Percentiles rank a stretch among this genome's conserved stretches.
Evolutionary conservation across 2,888 invertebrate species (phyloP).

Genomic region (Sphaerophoria taeniata): DNA sequence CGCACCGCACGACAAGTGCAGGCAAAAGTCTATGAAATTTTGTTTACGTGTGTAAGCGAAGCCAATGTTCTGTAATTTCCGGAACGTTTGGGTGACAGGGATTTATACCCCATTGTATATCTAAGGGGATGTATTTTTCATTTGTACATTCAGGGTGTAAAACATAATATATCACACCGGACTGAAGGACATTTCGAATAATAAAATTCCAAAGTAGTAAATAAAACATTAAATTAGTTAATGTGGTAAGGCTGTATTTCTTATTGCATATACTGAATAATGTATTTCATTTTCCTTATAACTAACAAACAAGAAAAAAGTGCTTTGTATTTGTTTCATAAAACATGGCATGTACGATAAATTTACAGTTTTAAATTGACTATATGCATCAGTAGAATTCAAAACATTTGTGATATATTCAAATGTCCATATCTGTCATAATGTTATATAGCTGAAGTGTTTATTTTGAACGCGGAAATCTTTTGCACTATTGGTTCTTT

Average conservation of each 20-base stretch:
- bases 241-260: slow-evolving; percentile 17
- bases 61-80: slow-evolving; percentile 68
- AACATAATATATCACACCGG: slow-evolving; percentile 35
- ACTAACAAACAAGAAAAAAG: too few relatives aligned
- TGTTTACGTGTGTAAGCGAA: slow-evolving; percentile 36
- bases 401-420: too few relatives aligned
- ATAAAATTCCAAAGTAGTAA: slow-evolving; percentile 32
- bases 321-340: too few relatives aligned
- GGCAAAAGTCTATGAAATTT: slow-evolving; percentile 35
- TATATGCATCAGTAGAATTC: too few relatives aligned
- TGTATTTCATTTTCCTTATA: too few relatives aligned
- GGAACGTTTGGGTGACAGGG: slow-evolving; percentile 62
- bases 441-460: too few relatives aligned
- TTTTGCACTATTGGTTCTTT: too few relatives aligned
- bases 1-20: slow-evolving; percentile 18
- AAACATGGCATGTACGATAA: too few relatives aligned
- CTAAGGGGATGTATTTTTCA: slow-evolving; percentile 60
- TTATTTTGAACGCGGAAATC: too few relatives aligned
- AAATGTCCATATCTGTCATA: too few relatives aligned
- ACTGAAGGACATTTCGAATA: slow-evolving; percentile 36
- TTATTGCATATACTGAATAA: too few relatives aligned
- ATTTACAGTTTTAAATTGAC: too few relatives aligned
- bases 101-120: slow-evolving; percentile 66
- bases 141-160: slow-evolving; percentile 42
- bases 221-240: slow-evolving; percentile 24